Evolutionary conservation across 1,140 invertebrate species (phyloP).

Genomic region (Aporrectodea caliginosa): DNA sequence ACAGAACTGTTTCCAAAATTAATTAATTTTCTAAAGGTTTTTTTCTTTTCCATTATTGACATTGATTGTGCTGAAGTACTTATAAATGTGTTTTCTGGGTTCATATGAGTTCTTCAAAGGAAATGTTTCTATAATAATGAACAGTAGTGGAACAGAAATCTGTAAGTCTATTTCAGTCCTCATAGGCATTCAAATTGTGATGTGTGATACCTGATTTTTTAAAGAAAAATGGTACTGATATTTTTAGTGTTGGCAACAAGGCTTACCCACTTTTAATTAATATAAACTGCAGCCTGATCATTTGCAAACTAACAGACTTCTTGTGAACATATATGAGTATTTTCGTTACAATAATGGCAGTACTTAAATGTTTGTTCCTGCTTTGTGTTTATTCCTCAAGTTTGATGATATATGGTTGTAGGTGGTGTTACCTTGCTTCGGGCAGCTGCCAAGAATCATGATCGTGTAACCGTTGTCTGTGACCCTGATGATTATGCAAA

Average conservation of each 20-base stretch:
- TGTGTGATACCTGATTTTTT: no score
- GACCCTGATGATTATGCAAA: slow-evolving; percentile 84
- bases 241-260: neutral
- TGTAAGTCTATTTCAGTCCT: no score
- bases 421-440: slow-evolving; percentile 90
- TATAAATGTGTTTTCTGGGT: no score
- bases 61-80: no score
- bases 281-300: neutral
- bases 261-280: neutral
- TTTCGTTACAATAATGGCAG: slow-evolving; percentile 16
- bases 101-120: no score
- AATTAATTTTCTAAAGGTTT: no score
- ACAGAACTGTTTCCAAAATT: neutral
- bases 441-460: slow-evolving; percentile 95
- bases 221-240: neutral
- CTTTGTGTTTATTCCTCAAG: slow-evolving; percentile 25
- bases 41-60: no score
- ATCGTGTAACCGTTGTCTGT: slow-evolving; percentile 89
- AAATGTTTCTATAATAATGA: no score
- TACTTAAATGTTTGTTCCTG: slow-evolving; percentile 30
- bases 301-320: neutral
- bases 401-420: slow-evolving; percentile 38
- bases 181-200: no score
- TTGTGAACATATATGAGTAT: neutral
- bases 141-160: no score